phyloP scores from a whole-genome alignment of 2,797 vertebrate species.

The Ctenosaura bakeri region DNA sequence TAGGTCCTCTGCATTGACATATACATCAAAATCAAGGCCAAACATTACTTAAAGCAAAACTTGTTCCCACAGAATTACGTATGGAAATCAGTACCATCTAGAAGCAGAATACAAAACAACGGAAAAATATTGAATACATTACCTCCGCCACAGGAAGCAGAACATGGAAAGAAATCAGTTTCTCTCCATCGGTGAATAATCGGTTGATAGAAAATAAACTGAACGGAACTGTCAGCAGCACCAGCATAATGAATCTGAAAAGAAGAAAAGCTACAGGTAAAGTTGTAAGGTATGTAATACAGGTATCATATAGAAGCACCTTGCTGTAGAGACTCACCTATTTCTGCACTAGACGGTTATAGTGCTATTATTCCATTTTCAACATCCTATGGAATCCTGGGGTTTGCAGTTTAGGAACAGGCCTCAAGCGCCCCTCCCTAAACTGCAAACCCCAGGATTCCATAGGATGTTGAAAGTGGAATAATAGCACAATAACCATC shows the following conservation, averaged over 20 bases:
- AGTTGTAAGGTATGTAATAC: neutral
- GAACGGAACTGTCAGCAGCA: slow-evolving; percentile 88
- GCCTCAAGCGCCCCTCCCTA: too few species aligned
- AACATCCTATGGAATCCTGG: too few species aligned
- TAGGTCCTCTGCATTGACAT: neutral
- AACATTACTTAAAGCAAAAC: neutral
- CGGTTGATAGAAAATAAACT: slow-evolving; percentile 97
- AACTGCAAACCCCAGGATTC: too few species aligned
- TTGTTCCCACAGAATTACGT: slow-evolving; percentile 24
- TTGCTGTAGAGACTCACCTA: neutral
- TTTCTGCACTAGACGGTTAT: too few species aligned
- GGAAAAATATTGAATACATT: slow-evolving; percentile 51
- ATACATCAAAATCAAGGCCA: neutral
- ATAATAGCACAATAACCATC: too few species aligned
- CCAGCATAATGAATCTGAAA: slow-evolving; percentile 85
- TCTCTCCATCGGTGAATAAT: slow-evolving; percentile 97
- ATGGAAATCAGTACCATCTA: neutral
- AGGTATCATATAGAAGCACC: neutral
- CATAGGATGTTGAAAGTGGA: too few species aligned
- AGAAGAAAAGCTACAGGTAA: slow-evolving; percentile 52
- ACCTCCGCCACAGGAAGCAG: slow-evolving; percentile 97
- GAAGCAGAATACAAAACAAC: neutral
- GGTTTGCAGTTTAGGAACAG: too few species aligned
- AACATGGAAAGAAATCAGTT: slow-evolving; percentile 98
- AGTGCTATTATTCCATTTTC: too few species aligned